These are phyloP conservation scores for Meriones unguiculatus DNA, from an alignment of 2,113 vertebrate species.

Conservation along the genomic window DNA sequence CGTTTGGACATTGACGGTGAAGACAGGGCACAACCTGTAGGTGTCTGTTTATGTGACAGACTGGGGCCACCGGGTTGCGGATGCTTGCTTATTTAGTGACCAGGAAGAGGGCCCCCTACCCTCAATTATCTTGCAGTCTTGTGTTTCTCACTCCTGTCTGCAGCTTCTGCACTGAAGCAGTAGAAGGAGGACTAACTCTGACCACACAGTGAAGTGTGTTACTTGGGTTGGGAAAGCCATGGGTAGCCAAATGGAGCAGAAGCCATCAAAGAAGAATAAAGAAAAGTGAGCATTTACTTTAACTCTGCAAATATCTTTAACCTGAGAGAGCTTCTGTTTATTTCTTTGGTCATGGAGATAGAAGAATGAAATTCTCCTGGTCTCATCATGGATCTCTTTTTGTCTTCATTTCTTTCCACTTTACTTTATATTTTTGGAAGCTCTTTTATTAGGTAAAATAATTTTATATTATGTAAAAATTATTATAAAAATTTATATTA, in stretches of 20 bases:
- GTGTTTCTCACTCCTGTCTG: neutral
- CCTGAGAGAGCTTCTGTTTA: neutral
- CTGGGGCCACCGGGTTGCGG: neutral
- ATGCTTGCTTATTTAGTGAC: neutral
- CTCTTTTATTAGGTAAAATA: neutral
- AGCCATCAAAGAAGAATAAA: neutral
- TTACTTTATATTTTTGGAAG: neutral
- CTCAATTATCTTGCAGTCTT: neutral
- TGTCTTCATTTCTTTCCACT: neutral
- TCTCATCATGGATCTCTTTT: neutral
- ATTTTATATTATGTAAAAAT: no score
- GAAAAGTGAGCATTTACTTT: neutral
- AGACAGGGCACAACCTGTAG: neutral
- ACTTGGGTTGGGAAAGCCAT: neutral
- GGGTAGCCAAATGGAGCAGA: neutral
- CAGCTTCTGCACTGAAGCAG: neutral
- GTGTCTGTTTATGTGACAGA: neutral
- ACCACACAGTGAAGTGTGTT: neutral
- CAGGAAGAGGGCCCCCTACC: neutral
- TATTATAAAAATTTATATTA: no score
- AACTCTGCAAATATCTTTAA: neutral
- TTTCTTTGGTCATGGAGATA: neutral
- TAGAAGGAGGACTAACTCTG: neutral
- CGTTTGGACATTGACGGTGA: neutral
- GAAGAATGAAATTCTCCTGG: neutral